Evolutionary conservation across 2,888 invertebrate species (phyloP).

Genomic region (Gerris lacustris): DNA sequence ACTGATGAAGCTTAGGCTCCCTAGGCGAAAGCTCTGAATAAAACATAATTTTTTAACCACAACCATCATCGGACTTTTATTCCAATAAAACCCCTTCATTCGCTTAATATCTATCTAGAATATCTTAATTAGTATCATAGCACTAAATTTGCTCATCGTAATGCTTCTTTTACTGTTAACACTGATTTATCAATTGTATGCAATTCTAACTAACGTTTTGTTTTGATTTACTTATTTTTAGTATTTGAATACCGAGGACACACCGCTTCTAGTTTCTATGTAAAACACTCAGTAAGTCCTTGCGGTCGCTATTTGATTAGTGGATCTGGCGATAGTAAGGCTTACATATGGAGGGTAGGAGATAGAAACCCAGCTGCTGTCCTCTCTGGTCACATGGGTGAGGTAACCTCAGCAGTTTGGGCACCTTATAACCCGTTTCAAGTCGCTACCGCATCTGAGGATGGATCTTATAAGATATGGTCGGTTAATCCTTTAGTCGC

Average conservation of each 20-base stretch:
- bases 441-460: background rate
- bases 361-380: slow-evolving; percentile 47
- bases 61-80: too few relatives aligned
- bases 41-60: too few relatives aligned
- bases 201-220: too few relatives aligned
- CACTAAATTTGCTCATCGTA: too few relatives aligned
- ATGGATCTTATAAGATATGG: background rate
- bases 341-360: slow-evolving; percentile 64
- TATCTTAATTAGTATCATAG: too few relatives aligned
- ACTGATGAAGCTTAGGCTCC: too few relatives aligned
- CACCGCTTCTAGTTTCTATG: slow-evolving; percentile 68
- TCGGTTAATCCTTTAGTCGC: background rate
- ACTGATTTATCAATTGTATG: too few relatives aligned
- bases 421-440: slow-evolving; percentile 30
- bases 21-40: too few relatives aligned
- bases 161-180: too few relatives aligned
- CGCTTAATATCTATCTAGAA: too few relatives aligned
- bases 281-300: slow-evolving; percentile 67
- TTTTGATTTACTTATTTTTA: slow-evolving; percentile 28
- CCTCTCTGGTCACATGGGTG: slow-evolving; percentile 64
- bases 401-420: slow-evolving; percentile 83
- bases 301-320: slow-evolving; percentile 70
- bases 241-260: slow-evolving; percentile 49
- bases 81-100: too few relatives aligned
- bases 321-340: slow-evolving; percentile 77